phyloP scores from a whole-genome alignment of 64 coral and sea anemone genomes.

The Trachythela sp. region DNA sequence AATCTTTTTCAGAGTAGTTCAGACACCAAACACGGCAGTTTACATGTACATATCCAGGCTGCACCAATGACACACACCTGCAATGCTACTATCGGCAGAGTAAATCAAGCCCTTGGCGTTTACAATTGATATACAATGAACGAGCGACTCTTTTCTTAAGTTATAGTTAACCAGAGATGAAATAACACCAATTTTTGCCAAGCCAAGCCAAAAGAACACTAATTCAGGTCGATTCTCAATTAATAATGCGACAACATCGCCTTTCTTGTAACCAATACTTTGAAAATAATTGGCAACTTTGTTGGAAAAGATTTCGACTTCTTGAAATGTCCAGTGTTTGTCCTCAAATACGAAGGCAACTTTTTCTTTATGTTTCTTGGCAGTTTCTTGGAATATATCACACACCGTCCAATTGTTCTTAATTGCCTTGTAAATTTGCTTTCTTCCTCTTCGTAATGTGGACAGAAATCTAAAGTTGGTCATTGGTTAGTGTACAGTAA shows the following conservation, averaged over 20 bases:
- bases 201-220: slow-evolving; percentile 62
- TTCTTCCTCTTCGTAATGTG: not conserved
- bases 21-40: no score
- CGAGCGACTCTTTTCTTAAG: slow-evolving; percentile 53
- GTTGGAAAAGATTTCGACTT: slow-evolving; percentile 65
- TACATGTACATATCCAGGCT: no score
- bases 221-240: slow-evolving; percentile 68
- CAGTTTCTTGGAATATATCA: slow-evolving; percentile 60
- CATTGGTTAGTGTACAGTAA: no score
- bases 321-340: slow-evolving; percentile 80
- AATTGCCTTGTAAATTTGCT: not conserved
- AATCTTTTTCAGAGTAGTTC: no score
- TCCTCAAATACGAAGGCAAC: slow-evolving; percentile 70
- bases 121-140: slow-evolving; percentile 58
- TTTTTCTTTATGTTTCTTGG: slow-evolving; percentile 50
- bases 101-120: slow-evolving; percentile 62
- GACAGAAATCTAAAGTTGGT: not conserved
- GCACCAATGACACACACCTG: no score
- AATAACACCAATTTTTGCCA: slow-evolving; percentile 81
- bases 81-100: slow-evolving; percentile 13
- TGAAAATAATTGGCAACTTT: slow-evolving; percentile 75
- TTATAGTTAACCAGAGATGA: slow-evolving; percentile 72
- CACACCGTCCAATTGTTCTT: slow-evolving; percentile 46
- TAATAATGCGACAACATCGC: slow-evolving; percentile 69
- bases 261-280: slow-evolving; percentile 67